A percentile compares a stretch with the other conserved stretches of the same genome.
These are phyloP conservation scores for Drosophila peninsularis DNA, from an alignment of 2,888 invertebrate species.

Conservation along the genomic window DNA sequence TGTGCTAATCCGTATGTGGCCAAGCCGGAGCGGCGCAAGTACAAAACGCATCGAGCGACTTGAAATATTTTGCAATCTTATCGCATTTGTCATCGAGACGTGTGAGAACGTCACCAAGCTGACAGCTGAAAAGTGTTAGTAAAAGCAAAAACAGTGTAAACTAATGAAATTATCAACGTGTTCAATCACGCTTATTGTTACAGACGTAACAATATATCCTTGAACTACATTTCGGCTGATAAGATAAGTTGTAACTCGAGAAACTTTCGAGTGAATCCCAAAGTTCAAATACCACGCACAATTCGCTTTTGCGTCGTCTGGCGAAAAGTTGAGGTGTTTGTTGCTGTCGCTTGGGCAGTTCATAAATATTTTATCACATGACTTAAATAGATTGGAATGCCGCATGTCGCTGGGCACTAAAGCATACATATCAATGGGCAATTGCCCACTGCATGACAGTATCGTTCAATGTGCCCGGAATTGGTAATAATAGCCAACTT, in stretches of 20 bases:
- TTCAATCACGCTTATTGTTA: slow-evolving; percentile 21
- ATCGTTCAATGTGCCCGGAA: slow-evolving; percentile 46
- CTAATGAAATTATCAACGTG: slow-evolving; percentile 11
- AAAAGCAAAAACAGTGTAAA: slow-evolving; percentile 5
- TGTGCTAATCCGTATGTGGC: slow-evolving; percentile 22
- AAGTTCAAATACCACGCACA: slow-evolving; percentile 19
- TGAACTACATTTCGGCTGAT: slow-evolving; percentile 38
- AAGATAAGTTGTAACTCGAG: slow-evolving; percentile 1
- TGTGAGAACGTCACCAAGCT: slow-evolving; percentile 24
- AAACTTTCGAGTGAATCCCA: slow-evolving; percentile 5
- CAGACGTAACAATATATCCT: slow-evolving; percentile 23
- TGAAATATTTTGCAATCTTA: slow-evolving; percentile 6
- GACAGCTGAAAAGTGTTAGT: slow-evolving; percentile 2
- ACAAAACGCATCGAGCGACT: neutral
- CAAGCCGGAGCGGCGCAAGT: neutral
- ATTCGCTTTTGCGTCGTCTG: slow-evolving; percentile 4
- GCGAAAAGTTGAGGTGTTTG: slow-evolving; percentile 29
- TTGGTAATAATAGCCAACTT: slow-evolving; percentile 57
- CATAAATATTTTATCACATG: slow-evolving; percentile 69
- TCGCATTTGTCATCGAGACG: slow-evolving; percentile 4
- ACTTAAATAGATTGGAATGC: slow-evolving; percentile 78
- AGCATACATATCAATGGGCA: slow-evolving; percentile 17
- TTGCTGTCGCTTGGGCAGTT: slow-evolving; percentile 16
- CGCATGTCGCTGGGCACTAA: slow-evolving; percentile 14
- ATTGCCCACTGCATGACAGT: slow-evolving; percentile 58